Base-by-base conservation (phyloP, 1,140 invertebrate genomes). In the Trinorchestia longiramus region DNA sequence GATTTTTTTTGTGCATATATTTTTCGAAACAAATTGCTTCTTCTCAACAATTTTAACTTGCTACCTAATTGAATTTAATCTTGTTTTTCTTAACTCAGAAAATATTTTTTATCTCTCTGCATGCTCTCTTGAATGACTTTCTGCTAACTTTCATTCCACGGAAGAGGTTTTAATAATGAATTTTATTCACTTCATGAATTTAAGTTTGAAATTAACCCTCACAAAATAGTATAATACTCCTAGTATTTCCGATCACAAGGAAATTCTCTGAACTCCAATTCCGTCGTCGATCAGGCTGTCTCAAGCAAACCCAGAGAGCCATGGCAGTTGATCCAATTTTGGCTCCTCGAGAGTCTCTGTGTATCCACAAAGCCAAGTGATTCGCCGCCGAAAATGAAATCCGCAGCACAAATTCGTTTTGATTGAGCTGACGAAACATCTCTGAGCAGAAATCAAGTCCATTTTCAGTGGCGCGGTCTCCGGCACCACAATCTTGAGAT, bases 381-480 rank as follows among this genome's bases (percentile, higher is more conserved):
- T 77, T 77, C 62, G 62, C 62, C 15, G 62, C 62, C 62, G 62
- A 77, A 77, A 77, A 77, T 77, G 62, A 77, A 77, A 77, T 77
- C 62, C 62, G 62, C 62, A 36, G 62, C 62, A 77, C 62, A 77
- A 77, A 77, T 77, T 77, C 62, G 62, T 77, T 77, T 77, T 77
- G 62, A 77, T 77, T 77, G 62, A 11, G 62, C 62, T 77, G 62
- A 77, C 62, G 62, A 77, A 77, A 77, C 62, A 77, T 77, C 62
- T 77, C 62, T 77, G 62, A 77, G 62, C 62, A 77, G 62, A 77
- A 77, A 77, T 77, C 62, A 77, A 77, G 62, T 77, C 62, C 62
- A 77, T 77, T 77, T 77, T 77, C 15, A 28, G 15, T 77, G 28
- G 62, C 28, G 28, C 28, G 62, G 15, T 77, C 62, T 23, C 8